Evolutionary conservation across 1,140 invertebrate genomes (phyloP), one percentile per base, ranked within the genome.

Genomic region (Philotrypesis tridentata): DNA sequence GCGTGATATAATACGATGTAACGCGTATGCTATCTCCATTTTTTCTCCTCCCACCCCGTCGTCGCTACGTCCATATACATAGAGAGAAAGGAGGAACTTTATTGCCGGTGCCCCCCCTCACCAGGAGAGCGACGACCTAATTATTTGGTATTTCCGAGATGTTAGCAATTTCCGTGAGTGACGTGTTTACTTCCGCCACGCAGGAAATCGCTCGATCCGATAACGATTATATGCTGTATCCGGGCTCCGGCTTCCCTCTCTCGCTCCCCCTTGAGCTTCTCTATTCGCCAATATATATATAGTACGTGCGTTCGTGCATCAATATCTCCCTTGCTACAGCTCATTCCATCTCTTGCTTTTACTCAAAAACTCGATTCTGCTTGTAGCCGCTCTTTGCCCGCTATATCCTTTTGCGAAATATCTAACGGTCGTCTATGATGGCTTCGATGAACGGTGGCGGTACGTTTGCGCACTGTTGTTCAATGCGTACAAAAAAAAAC

Each of bases 161-260:
- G 37, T 68, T 73, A 40, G 61, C 61, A 79, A 83, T 83, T 83
- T 83, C 71, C 82, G 48, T n/a, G 74, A 77, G 70, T 31, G 55
- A 82, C 60, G 61, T 65, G 33, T 63, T 82, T 72, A 79, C 40
- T 82, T 79, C 48, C 75, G n/a, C 37, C 25, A 25, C 31, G 37
- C 25, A 71, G 75, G 70, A 65, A 82, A 78, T 73, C 74, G 61
- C 40, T 78, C 75, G 40, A 82, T 82, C 75, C 70, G 63, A 79
- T 82, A 78, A 73, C 31, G 75, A 82, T 82, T 82, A 71, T 82
- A 82, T 21, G 17, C 55, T 48, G 27, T 73, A 80, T 73, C 48
- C 40, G 29, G 72, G 21, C 48, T 23, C 6, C 25, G 27, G 65
- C 33, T 67, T 55, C n/a, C 14, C 8, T 17, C 68, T 37, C 21